These are phyloP conservation scores for Syngnathus scovelli DNA, from an alignment of 2,113 vertebrate genomes.

Conservation along the genomic window DNA sequence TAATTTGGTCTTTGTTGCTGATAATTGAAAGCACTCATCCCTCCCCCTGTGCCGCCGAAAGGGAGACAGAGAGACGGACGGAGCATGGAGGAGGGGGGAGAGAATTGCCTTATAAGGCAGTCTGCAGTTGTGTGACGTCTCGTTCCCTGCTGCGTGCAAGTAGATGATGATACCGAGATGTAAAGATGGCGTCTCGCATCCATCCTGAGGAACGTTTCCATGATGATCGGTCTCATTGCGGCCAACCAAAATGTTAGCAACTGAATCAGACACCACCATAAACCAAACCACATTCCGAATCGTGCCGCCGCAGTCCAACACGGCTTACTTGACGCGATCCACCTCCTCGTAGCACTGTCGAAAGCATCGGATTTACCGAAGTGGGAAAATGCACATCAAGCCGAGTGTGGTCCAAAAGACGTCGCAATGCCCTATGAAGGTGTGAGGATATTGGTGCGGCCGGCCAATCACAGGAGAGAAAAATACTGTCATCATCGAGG, in stretches of 20 bases:
- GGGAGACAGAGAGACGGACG: slow-evolving; percentile 17
- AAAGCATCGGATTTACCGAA: too few species aligned
- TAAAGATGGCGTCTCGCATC: slow-evolving; percentile 67
- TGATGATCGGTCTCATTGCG: slow-evolving; percentile 62
- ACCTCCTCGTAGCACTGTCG: too few species aligned
- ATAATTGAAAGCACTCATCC: slow-evolving; percentile 68
- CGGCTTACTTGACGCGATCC: too few species aligned
- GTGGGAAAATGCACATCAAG: too few species aligned
- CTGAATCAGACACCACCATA: background rate
- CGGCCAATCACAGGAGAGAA: too few species aligned
- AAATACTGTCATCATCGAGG: too few species aligned
- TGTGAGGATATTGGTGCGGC: too few species aligned
- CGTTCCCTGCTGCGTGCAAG: slow-evolving; percentile 61
- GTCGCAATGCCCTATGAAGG: too few species aligned
- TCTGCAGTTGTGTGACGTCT: slow-evolving; percentile 58
- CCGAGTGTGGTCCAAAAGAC: too few species aligned
- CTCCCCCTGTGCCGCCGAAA: slow-evolving; percentile 46
- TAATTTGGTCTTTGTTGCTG: slow-evolving; percentile 68
- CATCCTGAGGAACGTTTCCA: slow-evolving; percentile 57
- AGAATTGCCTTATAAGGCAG: slow-evolving; percentile 68
- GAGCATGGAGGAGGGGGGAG: slow-evolving; percentile 19
- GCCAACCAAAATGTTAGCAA: background rate
- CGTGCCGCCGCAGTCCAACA: too few species aligned
- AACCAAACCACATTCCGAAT: background rate
- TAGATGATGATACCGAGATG: slow-evolving; percentile 52